Base-by-base conservation (phyloP, 2,888 invertebrate species). In the Hirtodrosophila alboralis region DNA sequence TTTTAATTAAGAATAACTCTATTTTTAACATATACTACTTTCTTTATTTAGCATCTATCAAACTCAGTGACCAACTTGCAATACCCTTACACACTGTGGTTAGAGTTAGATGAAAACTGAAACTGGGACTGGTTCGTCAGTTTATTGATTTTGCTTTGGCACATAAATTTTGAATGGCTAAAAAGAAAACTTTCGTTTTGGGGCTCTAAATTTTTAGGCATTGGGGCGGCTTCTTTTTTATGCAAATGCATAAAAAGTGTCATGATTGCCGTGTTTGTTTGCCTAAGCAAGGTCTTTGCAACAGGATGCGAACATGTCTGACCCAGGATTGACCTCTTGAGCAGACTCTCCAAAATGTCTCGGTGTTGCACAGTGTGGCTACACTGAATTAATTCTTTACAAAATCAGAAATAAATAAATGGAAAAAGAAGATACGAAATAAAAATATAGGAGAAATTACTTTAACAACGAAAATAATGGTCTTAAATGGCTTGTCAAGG, bases 191-290 rank as follows among this genome's bases (percentile, higher is more conserved):
- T 71, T 73, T 84, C 64, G 56, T 40, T 66, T 51, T n/a, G n/a
- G 62, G 63, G 70, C 38, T 63, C 18, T 56, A 4, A 18, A 54
- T 53, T 57, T 54, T 53, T 44, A 31, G 49, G 8, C 34, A 49
- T 56, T 53, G 52, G 18, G 18, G n/a, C n/a, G n/a, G n/a, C n/a
- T 21, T 61, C 51, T 75, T 71, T 70, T 61, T 67, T 84, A 79
- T 79, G 81, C 78, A 79, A 79, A 79, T 84, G 84, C 84, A 74
- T 80, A 84, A 79, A 79, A 84, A 79, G 84, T 79, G 78, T 84
- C 78, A 84, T 84, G 78, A 79, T 79, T 79, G 77, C 81, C 78
- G 81, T 79, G 75, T 84, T 79, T 79, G 78, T 79, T 84, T 80
- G 59, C 31, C 63, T 28, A 31, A 13, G n/a, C 40, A 27, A 38